A percentile compares a stretch with the other conserved stretches of the same genome.
These are phyloP conservation scores for Actinia equina DNA, from an alignment of 64 coral and sea anemone genomes.

Conservation along the genomic window DNA sequence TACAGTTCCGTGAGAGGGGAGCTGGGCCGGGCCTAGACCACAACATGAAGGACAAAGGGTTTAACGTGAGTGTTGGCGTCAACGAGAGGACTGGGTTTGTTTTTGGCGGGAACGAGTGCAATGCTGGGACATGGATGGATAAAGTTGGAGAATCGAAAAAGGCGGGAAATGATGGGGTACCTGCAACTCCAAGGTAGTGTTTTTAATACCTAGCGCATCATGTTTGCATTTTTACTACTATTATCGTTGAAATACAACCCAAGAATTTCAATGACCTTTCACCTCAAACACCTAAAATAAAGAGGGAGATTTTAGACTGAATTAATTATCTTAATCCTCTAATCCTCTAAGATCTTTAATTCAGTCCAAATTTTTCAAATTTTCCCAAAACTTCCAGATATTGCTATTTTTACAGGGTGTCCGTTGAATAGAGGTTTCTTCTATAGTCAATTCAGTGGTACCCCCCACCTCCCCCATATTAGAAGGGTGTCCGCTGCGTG, in stretches of 20 bases:
- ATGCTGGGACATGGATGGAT: slow-evolving; percentile 99
- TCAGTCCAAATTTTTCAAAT: no score
- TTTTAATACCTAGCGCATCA: neutral
- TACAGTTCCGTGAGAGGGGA: slow-evolving; percentile 87
- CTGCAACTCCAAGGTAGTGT: slow-evolving; percentile 88
- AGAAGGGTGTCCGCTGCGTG: no score
- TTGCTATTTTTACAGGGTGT: no score
- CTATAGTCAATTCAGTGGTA: no score
- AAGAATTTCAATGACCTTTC: no score
- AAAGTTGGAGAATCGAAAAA: slow-evolving; percentile 92
- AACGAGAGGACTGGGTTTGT: slow-evolving; percentile 90
- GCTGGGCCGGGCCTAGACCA: slow-evolving; percentile 73
- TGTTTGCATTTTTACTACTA: neutral
- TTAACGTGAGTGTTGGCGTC: slow-evolving; percentile 82
- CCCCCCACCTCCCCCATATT: no score
- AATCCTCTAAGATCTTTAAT: no score
- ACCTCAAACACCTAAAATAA: no score
- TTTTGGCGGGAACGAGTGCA: slow-evolving; percentile 94
- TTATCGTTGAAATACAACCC: neutral
- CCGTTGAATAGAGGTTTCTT: no score
- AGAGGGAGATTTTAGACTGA: no score
- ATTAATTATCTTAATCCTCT: no score
- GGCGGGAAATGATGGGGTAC: slow-evolving; percentile 85
- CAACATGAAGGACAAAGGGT: slow-evolving; percentile 78
- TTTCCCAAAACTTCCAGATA: no score